Base-by-base conservation (phyloP, 1,140 invertebrate species). In the Neocloeon triangulifer region DNA sequence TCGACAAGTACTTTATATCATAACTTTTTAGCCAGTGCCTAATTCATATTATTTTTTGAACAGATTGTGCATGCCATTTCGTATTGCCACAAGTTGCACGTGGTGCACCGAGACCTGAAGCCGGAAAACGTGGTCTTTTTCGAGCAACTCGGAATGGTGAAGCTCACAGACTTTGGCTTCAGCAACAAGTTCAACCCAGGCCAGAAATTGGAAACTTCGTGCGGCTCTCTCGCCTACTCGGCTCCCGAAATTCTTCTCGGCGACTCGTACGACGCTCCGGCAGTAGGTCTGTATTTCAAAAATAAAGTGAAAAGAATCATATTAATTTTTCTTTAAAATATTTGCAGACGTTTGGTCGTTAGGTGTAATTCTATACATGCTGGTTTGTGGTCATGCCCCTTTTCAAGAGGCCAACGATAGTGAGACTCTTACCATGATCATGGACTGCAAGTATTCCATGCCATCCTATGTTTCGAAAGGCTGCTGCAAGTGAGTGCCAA, bases 111-210 rank as follows among this genome's bases (percentile, higher is more conserved):
- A 37, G 95, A 99, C 57, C 62, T 98, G 34, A 96, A 98, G 56
- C 92, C 92, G 12, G 94, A 97, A 58, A 98, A 98, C 63, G 89
- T 98, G 27, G 86, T 98, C 3, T 96, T 98, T 56, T 97, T 97
- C 53, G 84, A 96, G 58, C 92, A 91, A 56, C 59, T 88, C 36
- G 91, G 89, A 28, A 67, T 91, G 48, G 94, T 99, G 3, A 99
- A 99, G 62, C 64, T 99, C 33, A 98, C 95, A 30, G 95, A 98
- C 56, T 99, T 99, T 62, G 94, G 95, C 42, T 98, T 99, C 56
- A 94, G 88, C 52, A 88, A 85, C 61, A 73, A 86, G 53, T 99
- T 94, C 58, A 84, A 73, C 48, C 92, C 92, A 17, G 91, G 89
- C 7, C 85, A 95, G 55, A 95, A 96, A 53, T 56, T 99, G 41